A percentile compares a stretch with the other conserved stretches of the same genome.
Evolutionary conservation across 2,113 vertebrate species (phyloP).

Genomic region (Microtus oregoni): DNA sequence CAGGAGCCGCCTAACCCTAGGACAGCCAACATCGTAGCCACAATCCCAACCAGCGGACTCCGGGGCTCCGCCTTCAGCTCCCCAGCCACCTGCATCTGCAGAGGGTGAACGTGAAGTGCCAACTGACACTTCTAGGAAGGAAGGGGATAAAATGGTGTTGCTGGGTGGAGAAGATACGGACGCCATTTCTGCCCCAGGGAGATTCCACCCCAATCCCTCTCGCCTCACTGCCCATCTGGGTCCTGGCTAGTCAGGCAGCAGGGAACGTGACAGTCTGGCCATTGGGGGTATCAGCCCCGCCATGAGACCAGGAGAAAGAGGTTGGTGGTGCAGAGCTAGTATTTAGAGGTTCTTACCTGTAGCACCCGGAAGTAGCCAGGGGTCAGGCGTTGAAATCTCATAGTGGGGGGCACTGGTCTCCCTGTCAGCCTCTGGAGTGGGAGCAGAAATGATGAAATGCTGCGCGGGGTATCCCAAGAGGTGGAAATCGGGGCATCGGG

Average conservation of each 20-base stretch:
- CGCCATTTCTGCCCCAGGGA: constrained; percentile 62
- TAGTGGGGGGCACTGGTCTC: constrained; percentile 76
- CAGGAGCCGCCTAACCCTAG: constrained; percentile 94
- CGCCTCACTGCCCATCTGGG: constrained; percentile 74
- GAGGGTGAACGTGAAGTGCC: background rate
- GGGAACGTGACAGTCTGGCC: constrained; percentile 67
- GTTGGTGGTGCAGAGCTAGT: background rate
- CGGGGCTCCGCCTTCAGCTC: constrained; percentile 90
- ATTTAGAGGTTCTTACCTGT: constrained; percentile 87
- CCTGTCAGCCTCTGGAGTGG: constrained; percentile 4
- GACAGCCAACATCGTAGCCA: constrained; percentile 94
- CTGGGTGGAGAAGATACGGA: background rate
- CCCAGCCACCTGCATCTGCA: constrained; percentile 93
- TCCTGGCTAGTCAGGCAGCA: constrained; percentile 74
- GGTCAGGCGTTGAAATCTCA: constrained; percentile 93
- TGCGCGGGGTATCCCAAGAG: background rate
- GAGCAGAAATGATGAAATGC: background rate
- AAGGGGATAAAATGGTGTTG: background rate
- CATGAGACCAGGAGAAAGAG: background rate
- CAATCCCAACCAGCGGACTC: constrained; percentile 90
- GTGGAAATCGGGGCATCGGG: background rate
- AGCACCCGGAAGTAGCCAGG: constrained; percentile 96
- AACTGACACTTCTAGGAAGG: background rate
- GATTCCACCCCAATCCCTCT: constrained; percentile 73
- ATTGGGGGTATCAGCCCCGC: background rate